A percentile compares a stretch with the other conserved stretches of the same genome.
Conservation (phyloP, 2,888 invertebrate genomes). For the Hipparchia semele region DNA sequence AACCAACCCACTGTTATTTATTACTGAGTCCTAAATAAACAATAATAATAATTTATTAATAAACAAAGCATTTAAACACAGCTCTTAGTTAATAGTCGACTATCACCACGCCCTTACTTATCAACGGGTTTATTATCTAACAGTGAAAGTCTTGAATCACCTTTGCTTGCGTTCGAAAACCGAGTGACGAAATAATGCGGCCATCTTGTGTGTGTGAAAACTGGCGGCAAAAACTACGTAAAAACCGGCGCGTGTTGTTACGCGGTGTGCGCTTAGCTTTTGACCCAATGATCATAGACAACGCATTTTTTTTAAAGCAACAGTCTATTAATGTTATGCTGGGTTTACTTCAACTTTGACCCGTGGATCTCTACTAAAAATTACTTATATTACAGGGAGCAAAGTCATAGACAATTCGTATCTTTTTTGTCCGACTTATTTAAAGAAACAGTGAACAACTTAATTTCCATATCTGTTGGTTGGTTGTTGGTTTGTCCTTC, state of each 20-base stretch:
- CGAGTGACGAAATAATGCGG: slow-evolving; percentile 32
- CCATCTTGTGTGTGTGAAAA: slow-evolving; percentile 29
- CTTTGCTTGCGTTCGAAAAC: slow-evolving; percentile 26
- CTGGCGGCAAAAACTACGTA: slow-evolving; percentile 15
- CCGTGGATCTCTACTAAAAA: background rate
- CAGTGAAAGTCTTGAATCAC: slow-evolving; percentile 46
- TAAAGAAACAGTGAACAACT: background rate
- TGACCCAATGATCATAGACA: no score
- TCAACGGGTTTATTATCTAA: slow-evolving; percentile 47
- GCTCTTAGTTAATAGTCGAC: slow-evolving; percentile 10
- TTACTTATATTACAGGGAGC: no score
- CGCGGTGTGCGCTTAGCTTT: no score
- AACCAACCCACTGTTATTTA: background rate
- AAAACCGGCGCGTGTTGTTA: background rate
- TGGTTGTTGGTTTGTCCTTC: no score
- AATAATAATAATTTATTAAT: slow-evolving; percentile 1
- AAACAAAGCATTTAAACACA: slow-evolving; percentile 12
- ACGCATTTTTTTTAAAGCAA: no score
- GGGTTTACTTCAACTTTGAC: background rate
- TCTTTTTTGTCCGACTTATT: background rate
- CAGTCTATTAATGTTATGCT: background rate
- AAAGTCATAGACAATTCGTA: background rate
- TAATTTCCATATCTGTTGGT: no score
- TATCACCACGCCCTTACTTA: slow-evolving; percentile 37
- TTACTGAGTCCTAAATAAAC: background rate